phyloP scores from a whole-genome alignment of 2,888 invertebrate genomes.

The Aricia artaxerxes region DNA sequence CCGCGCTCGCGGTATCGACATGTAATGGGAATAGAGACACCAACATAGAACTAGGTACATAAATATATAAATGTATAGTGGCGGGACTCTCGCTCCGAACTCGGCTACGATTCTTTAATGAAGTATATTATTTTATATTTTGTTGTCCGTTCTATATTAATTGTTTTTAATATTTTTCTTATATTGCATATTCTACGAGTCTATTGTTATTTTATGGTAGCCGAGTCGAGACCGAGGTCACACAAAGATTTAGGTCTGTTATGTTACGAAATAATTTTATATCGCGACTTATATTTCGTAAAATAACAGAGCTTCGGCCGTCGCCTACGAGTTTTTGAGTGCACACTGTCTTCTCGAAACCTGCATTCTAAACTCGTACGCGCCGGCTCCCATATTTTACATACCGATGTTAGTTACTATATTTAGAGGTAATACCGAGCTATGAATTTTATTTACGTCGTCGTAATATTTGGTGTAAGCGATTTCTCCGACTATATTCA shows the following conservation, averaged over 20 bases:
- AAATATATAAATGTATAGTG: slow-evolving; percentile 61
- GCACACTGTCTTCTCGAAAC: slow-evolving; percentile 38
- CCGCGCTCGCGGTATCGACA: slow-evolving; percentile 50
- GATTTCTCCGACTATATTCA: slow-evolving; percentile 63
- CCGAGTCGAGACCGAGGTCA: slow-evolving; percentile 50
- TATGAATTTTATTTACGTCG: slow-evolving; percentile 55
- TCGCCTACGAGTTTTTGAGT: slow-evolving; percentile 34
- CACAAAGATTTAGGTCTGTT: slow-evolving; percentile 45
- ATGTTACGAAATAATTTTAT: slow-evolving; percentile 56
- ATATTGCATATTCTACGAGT: slow-evolving; percentile 58
- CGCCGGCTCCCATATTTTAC: slow-evolving; percentile 72
- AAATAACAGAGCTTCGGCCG: slow-evolving; percentile 46
- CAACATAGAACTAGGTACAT: slow-evolving; percentile 77
- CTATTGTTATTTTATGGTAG: slow-evolving; percentile 56
- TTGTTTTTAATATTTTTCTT: slow-evolving; percentile 71
- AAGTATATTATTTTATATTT: slow-evolving; percentile 67
- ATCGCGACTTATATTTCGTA: slow-evolving; percentile 53
- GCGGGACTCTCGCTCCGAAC: slow-evolving; percentile 51
- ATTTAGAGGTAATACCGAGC: slow-evolving; percentile 64
- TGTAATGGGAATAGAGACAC: slow-evolving; percentile 77
- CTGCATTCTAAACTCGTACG: slow-evolving; percentile 53
- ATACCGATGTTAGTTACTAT: slow-evolving; percentile 77
- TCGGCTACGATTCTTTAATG: slow-evolving; percentile 58
- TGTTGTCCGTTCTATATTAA: slow-evolving; percentile 68
- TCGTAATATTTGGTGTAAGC: slow-evolving; percentile 38